Evolutionary conservation across 2,113 vertebrate genomes (phyloP).

Genomic region (Psettodes erumei): DNA sequence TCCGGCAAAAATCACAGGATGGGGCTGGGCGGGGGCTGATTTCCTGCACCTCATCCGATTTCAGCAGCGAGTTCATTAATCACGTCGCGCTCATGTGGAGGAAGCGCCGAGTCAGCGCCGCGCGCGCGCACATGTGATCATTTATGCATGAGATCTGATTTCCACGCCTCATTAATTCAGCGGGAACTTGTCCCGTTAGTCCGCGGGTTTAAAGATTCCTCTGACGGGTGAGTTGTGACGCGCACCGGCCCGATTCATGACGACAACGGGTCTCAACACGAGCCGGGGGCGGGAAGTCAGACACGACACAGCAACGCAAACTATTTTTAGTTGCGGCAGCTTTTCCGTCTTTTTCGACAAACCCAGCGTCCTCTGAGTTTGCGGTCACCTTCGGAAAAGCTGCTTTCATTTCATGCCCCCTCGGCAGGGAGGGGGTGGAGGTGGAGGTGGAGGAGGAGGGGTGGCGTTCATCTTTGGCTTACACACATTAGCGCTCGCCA

Average conservation of each 20-base stretch:
- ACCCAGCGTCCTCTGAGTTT: slow-evolving; percentile 1
- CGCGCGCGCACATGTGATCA: slow-evolving; percentile 45
- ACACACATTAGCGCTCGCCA: slow-evolving; percentile 38
- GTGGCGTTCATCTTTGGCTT: slow-evolving; percentile 37
- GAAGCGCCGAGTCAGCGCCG: slow-evolving; percentile 63
- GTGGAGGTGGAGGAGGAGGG: too few relatives aligned
- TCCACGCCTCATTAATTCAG: slow-evolving; percentile 51
- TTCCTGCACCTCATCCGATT: slow-evolving; percentile 37
- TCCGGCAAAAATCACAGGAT: slow-evolving; percentile 19
- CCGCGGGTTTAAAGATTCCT: slow-evolving; percentile 34
- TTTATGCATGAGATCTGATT: slow-evolving; percentile 59
- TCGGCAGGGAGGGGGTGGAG: too few relatives aligned
- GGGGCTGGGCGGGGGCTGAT: slow-evolving; percentile 22
- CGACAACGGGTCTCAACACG: not conserved
- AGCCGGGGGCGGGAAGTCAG: slow-evolving; percentile 2
- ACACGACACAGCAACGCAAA: slow-evolving; percentile 16
- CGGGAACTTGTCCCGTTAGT: not conserved
- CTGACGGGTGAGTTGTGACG: too few relatives aligned
- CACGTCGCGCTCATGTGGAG: slow-evolving; percentile 59
- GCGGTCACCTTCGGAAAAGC: slow-evolving; percentile 22
- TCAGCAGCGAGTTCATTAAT: slow-evolving; percentile 62
- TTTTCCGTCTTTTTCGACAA: slow-evolving; percentile 1
- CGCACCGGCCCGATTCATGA: too few relatives aligned
- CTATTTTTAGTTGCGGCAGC: not conserved
- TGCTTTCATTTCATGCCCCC: not conserved